A percentile compares a stretch with the other conserved stretches of the same genome.
Conservation (phyloP, 64 coral and sea anemone genomes). For the Montipora efflorescens region DNA sequence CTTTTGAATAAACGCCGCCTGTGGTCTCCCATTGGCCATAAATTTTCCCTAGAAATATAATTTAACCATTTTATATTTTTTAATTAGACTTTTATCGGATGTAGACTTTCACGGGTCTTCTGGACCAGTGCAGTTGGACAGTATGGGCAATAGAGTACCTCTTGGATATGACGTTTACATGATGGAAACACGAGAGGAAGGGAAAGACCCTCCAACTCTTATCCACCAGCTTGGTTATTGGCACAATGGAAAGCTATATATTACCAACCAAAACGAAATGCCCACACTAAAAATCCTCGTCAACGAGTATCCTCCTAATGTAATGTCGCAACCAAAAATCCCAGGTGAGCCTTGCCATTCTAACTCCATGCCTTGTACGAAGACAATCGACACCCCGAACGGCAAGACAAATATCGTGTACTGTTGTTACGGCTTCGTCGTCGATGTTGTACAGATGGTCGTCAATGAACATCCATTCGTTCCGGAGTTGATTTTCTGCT, state of each 20-base stretch:
- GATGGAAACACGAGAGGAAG: neutral
- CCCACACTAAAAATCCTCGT: slow-evolving; percentile 71
- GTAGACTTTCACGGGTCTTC: slow-evolving; percentile 58
- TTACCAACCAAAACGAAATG: neutral
- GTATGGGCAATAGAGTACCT: slow-evolving; percentile 58
- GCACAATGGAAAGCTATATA: slow-evolving; percentile 32
- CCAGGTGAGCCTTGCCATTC: slow-evolving; percentile 60
- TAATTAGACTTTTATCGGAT: slow-evolving; percentile 20
- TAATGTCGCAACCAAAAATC: slow-evolving; percentile 69
- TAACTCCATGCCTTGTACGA: slow-evolving; percentile 30
- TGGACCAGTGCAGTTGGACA: slow-evolving; percentile 74
- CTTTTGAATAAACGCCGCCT: no score
- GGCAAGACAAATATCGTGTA: slow-evolving; percentile 2
- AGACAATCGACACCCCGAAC: slow-evolving; percentile 36
- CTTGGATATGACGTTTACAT: slow-evolving; percentile 51
- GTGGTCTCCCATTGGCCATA: no score
- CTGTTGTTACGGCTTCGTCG: slow-evolving; percentile 91
- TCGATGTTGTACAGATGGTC: slow-evolving; percentile 75
- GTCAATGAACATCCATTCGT: slow-evolving; percentile 16
- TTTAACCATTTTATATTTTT: neutral
- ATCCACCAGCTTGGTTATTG: slow-evolving; percentile 57
- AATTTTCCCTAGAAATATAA: neutral
- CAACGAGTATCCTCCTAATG: slow-evolving; percentile 85
- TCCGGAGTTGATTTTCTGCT: slow-evolving; percentile 60
- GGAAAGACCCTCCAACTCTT: neutral